Percentiles rank a stretch among this genome's conserved stretches.
Conservation (phyloP, 2,888 invertebrate genomes). For the Agriotes lineatus region DNA sequence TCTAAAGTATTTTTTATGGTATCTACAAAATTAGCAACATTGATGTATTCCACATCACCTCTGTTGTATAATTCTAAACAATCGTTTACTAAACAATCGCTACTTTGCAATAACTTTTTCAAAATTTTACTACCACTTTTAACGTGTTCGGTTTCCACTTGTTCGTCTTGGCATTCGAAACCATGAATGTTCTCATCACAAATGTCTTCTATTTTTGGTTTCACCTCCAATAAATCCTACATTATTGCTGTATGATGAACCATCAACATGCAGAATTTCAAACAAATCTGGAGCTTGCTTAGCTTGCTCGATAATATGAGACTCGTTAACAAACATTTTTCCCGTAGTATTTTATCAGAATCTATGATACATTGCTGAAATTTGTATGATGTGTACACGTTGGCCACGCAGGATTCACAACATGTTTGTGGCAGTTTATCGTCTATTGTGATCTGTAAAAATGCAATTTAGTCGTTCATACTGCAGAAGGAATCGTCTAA, state of each 20-base stretch:
- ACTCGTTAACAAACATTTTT: background rate
- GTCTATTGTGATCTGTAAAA: slow-evolving; percentile 52
- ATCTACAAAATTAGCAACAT: background rate
- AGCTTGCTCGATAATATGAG: slow-evolving; percentile 17
- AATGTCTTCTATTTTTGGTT: background rate
- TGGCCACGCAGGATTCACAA: slow-evolving; percentile 55
- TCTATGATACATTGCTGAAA: slow-evolving; percentile 55
- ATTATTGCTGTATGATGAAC: background rate
- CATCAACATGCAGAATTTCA: slow-evolving; percentile 12
- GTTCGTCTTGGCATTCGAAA: too few relatives aligned
- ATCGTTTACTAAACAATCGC: background rate
- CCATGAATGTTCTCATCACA: background rate
- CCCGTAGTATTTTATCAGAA: slow-evolving; percentile 48
- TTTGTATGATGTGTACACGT: slow-evolving; percentile 54
- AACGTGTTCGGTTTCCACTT: too few relatives aligned
- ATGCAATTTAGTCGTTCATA: background rate
- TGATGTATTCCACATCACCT: background rate
- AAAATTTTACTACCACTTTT: background rate
- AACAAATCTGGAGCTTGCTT: slow-evolving; percentile 13
- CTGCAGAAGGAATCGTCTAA: too few relatives aligned
- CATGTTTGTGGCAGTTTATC: slow-evolving; percentile 55
- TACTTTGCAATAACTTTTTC: background rate
- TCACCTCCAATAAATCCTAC: background rate
- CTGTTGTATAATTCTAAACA: background rate
- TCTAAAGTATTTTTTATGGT: background rate